These are phyloP conservation scores for Poecilobothrus nobilitatus DNA, from an alignment of 2,888 invertebrate genomes.

Conservation along the genomic window DNA sequence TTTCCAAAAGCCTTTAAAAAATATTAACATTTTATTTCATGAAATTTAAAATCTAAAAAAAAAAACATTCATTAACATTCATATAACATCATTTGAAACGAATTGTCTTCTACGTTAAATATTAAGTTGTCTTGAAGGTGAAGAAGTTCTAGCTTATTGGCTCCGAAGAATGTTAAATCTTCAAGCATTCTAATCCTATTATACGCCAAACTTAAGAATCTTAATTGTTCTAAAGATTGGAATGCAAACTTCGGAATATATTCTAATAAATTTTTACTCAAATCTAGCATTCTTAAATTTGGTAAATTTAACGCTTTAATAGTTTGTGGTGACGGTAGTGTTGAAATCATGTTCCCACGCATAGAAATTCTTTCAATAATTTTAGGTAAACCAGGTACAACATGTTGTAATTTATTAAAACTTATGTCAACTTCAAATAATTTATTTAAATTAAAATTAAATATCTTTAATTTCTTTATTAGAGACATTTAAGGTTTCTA, in stretches of 20 bases:
- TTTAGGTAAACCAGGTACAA: slow-evolving; percentile 68
- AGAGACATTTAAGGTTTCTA: slow-evolving; percentile 75
- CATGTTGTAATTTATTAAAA: slow-evolving; percentile 60
- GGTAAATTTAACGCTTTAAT: slow-evolving; percentile 65
- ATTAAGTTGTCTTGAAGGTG: slow-evolving; percentile 70
- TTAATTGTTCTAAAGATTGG: slow-evolving; percentile 56
- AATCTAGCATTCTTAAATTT: slow-evolving; percentile 61
- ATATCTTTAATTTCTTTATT: slow-evolving; percentile 61
- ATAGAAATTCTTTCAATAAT: slow-evolving; percentile 68
- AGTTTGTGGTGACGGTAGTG: slow-evolving; percentile 50
- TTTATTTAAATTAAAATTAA: slow-evolving; percentile 66
- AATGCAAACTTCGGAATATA: slow-evolving; percentile 58
- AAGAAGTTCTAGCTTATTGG: slow-evolving; percentile 60
- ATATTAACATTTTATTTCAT: too few species aligned
- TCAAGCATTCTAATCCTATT: slow-evolving; percentile 66
- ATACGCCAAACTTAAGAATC: slow-evolving; percentile 60
- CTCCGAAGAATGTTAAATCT: slow-evolving; percentile 59
- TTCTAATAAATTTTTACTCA: slow-evolving; percentile 66
- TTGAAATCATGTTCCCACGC: slow-evolving; percentile 60
- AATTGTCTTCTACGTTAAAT: slow-evolving; percentile 54
- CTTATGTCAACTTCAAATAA: slow-evolving; percentile 73
- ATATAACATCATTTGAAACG: slow-evolving; percentile 54
- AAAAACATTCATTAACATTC: too few species aligned
- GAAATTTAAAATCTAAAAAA: too few species aligned
- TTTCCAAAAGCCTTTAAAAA: too few species aligned